Evolutionary conservation across 2,888 invertebrate species (phyloP).

Genomic region (Drosophila crucigera): DNA sequence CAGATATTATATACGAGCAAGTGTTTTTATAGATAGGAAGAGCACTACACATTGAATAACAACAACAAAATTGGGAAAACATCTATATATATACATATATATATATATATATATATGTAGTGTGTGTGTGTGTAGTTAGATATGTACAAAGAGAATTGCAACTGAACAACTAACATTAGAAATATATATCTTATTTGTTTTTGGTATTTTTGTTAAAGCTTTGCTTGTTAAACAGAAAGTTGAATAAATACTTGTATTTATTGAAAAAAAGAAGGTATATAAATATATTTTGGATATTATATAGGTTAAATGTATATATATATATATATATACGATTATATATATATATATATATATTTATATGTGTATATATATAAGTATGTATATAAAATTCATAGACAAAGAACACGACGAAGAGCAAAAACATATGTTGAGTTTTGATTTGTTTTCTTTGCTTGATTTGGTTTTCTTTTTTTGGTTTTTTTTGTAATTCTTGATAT

Average conservation of each 20-base stretch:
- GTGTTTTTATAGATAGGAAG: conserved; percentile 17
- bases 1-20: conserved; percentile 21
- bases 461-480: conserved; percentile 42
- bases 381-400: conserved; percentile 82
- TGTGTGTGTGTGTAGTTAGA: conserved; percentile 23
- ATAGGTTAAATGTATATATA: conserved; percentile 38
- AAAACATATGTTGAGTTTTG: conserved; percentile 83
- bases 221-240: conserved; percentile 28
- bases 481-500: conserved; percentile 29
- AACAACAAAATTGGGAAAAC: conserved; percentile 42
- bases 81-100: conserved; percentile 14
- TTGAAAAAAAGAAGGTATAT: neutral
- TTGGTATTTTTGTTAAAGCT: conserved; percentile 16
- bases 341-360: conserved; percentile 39
- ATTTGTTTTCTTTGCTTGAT: conserved; percentile 67
- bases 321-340: conserved; percentile 24
- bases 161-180: conserved; percentile 53
- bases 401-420: conserved; percentile 85
- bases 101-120: conserved; percentile 15
- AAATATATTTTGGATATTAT: conserved; percentile 45
- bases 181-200: conserved; percentile 17
- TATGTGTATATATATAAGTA: conserved; percentile 17
- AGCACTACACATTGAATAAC: conserved; percentile 51
- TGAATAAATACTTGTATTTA: conserved; percentile 16
- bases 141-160: conserved; percentile 41